These are phyloP conservation scores for Rhyacophila brunnea DNA, from an alignment of 1,140 invertebrate species.

Conservation along the genomic window DNA sequence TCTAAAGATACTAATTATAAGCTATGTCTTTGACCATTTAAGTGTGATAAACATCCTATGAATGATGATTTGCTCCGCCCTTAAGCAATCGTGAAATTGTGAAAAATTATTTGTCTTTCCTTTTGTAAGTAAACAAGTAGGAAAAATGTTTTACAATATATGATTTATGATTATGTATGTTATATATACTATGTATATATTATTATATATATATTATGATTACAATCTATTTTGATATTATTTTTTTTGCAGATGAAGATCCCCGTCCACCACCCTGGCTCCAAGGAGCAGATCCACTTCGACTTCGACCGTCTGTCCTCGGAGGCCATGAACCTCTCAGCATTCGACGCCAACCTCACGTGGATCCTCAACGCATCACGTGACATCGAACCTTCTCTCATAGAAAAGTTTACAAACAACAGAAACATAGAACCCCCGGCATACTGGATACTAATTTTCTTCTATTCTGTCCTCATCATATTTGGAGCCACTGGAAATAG, in stretches of 20 bases:
- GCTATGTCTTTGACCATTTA: no score
- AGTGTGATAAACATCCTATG: no score
- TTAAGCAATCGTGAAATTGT: no score
- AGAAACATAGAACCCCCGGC: conserved; percentile 65
- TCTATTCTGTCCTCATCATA: conserved; percentile 72
- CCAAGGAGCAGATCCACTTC: conserved; percentile 11
- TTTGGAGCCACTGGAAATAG: conserved; percentile 77
- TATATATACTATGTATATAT: no score
- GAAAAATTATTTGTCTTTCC: no score
- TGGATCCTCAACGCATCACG: conserved; percentile 48
- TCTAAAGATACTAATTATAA: no score
- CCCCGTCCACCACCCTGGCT: conserved; percentile 6
- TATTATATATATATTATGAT: background rate
- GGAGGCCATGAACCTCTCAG: conserved; percentile 3
- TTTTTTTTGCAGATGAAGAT: conserved; percentile 27
- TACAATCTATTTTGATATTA: no score
- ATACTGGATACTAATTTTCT: conserved; percentile 63
- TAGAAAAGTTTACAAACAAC: conserved; percentile 63
- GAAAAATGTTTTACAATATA: no score
- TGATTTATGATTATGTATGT: no score
- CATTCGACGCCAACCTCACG: conserved; percentile 41
- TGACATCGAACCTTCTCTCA: conserved; percentile 51
- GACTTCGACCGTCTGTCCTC: conserved; percentile 15
- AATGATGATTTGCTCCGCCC: no score
- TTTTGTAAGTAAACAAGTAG: no score